A percentile compares a stretch with the other conserved stretches of the same genome.
These are phyloP conservation scores for Pelusios castaneus DNA, from an alignment of 2,113 vertebrate genomes.

Conservation along the genomic window DNA sequence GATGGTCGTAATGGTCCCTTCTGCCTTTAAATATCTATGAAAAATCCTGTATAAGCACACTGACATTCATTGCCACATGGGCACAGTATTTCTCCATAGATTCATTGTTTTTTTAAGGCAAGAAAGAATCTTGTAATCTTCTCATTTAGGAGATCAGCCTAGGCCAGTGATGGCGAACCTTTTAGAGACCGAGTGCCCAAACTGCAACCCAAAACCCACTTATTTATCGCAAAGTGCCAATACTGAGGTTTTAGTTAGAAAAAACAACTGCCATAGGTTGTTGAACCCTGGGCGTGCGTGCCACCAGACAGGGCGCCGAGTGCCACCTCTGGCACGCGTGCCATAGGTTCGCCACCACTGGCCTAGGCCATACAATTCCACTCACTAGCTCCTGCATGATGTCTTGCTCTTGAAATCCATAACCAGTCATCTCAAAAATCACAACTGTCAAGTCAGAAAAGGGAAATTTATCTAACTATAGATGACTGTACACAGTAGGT, in stretches of 20 bases:
- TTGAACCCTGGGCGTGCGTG: too few species aligned
- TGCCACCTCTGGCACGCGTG: too few species aligned
- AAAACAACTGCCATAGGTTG: too few species aligned
- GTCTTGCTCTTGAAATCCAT: neutral
- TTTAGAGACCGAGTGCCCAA: too few species aligned
- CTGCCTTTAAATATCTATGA: neutral
- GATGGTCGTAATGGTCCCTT: neutral
- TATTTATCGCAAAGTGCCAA: too few species aligned
- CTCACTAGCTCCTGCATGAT: neutral
- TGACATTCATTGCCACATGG: neutral
- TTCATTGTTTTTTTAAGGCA: neutral
- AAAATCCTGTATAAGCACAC: neutral
- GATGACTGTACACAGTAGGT: neutral
- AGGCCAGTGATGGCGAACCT: too few species aligned
- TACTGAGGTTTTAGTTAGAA: too few species aligned
- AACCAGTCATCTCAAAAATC: neutral
- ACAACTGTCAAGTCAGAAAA: constrained; percentile 4
- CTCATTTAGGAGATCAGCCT: neutral
- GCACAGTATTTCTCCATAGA: neutral
- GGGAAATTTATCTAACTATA: neutral
- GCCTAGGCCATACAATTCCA: neutral
- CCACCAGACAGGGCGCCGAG: too few species aligned
- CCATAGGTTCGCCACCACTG: too few species aligned
- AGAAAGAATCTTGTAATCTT: neutral
- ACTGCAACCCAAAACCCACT: too few species aligned